phyloP scores from a whole-genome alignment of 2,888 invertebrate species.

The Nesidiocoris tenuis region DNA sequence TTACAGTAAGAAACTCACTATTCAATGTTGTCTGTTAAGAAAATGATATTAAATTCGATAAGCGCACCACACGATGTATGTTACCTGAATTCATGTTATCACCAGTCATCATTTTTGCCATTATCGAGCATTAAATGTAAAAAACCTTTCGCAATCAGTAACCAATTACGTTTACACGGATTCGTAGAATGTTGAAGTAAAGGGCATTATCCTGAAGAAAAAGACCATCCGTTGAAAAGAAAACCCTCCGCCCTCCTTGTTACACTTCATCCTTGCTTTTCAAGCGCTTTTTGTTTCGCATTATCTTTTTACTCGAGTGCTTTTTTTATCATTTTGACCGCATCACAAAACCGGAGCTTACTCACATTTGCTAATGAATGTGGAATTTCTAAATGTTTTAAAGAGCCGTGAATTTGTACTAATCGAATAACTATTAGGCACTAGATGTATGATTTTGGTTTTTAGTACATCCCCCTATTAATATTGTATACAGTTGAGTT shows the following conservation, averaged over 20 bases:
- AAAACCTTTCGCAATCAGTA: neutral
- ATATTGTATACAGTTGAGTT: slow-evolving; percentile 42
- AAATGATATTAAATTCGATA: slow-evolving; percentile 10
- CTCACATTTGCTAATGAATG: slow-evolving; percentile 14
- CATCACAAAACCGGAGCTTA: slow-evolving; percentile 16
- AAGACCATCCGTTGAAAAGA: too few species aligned
- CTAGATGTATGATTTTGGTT: slow-evolving; percentile 42
- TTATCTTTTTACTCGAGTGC: slow-evolving; percentile 6
- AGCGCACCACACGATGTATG: slow-evolving; percentile 1
- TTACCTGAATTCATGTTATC: slow-evolving; percentile 1
- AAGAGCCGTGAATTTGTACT: slow-evolving; percentile 25
- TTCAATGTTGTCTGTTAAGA: slow-evolving; percentile 19
- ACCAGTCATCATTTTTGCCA: slow-evolving; percentile 9
- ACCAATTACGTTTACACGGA: neutral
- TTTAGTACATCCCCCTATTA: slow-evolving; percentile 34
- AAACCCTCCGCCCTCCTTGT: too few species aligned
- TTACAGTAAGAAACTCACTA: neutral
- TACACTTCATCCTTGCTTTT: too few species aligned
- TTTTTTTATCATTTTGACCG: neutral
- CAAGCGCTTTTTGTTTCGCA: too few species aligned
- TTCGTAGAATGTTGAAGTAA: neutral
- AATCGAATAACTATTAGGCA: slow-evolving; percentile 31
- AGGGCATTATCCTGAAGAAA: neutral
- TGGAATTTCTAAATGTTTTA: slow-evolving; percentile 24
- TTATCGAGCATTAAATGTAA: neutral